Base-by-base conservation (phyloP, 1,140 invertebrate species). In the Thrips palmi region DNA sequence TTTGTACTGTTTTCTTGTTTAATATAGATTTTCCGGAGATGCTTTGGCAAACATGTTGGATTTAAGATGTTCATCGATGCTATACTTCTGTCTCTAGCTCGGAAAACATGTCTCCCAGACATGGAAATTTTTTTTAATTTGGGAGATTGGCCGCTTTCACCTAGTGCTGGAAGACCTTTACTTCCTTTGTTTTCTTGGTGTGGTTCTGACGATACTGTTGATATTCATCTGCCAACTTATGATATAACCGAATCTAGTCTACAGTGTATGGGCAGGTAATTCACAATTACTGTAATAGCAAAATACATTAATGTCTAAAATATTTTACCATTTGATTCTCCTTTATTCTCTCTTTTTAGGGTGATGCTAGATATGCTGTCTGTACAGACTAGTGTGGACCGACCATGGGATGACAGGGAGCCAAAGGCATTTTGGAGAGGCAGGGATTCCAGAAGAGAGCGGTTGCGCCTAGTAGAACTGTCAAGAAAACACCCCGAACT, bases 111-210 rank as follows among this genome's bases (percentile, higher is more conserved):
- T 15, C 54, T 97, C 30, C 86, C 89, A 10, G 79, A 97, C 61
- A 57, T 85, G 39, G 88, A 96, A 57, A 75, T 97, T 48, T 77
- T 93, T 47, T 68, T 86, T 20, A 97, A 97, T 63, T 64, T 97
- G 11, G 91, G 91, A 12, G 91, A 97, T 59, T 97, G 89, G 88
- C 91, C 92, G 8, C 57, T 97, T 10, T 66, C 71, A 1, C 57
- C 63, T 28, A 65, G 67, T 46, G 57, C 63, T 14, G 49, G 59
- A 11, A 55, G 60, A 27, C 57, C 62, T 11, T 45, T 57, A 4
- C 65, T 79, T 45, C 88, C 91, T n/a, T 75, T 97, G 37, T 87
- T 97, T 54, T 93, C 88, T 23, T 97, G 92, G 91, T 96, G 91
- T 63, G 87, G 87, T 1, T 92, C 85, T 44, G 62, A 71, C 34